Evolutionary conservation across 2,888 invertebrate species (phyloP).

Genomic region (Spisula subtruncata): DNA sequence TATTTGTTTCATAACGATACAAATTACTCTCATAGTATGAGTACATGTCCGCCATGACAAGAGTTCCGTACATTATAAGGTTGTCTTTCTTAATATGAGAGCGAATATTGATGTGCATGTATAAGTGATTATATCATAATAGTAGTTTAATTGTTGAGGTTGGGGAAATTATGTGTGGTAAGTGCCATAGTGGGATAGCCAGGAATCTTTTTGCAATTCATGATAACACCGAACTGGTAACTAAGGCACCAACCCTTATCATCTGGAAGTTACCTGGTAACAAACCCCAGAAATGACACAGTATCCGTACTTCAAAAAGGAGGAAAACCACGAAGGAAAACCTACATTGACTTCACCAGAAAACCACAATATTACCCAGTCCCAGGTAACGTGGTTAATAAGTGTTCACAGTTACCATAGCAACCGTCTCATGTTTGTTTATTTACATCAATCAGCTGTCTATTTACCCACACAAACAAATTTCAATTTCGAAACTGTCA

Average conservation of each 20-base stretch:
- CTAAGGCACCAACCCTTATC: background rate
- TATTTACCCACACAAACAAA: slow-evolving; percentile 12
- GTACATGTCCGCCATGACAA: too few relatives aligned
- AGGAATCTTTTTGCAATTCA: background rate
- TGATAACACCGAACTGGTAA: background rate
- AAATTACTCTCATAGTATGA: too few relatives aligned
- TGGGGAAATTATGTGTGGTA: too few relatives aligned
- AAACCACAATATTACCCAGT: slow-evolving; percentile 29
- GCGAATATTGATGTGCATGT: too few relatives aligned
- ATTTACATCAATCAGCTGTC: slow-evolving; percentile 56
- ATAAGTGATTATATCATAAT: too few relatives aligned
- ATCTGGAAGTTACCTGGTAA: background rate
- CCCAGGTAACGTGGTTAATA: too few relatives aligned
- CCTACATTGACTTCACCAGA: background rate
- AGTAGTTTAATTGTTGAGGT: too few relatives aligned
- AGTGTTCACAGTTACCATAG: slow-evolving; percentile 60
- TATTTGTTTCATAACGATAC: too few relatives aligned
- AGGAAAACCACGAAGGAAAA: background rate
- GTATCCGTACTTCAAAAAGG: background rate
- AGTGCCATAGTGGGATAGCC: background rate
- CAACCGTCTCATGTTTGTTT: slow-evolving; percentile 67
- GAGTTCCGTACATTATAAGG: too few relatives aligned
- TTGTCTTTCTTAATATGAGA: too few relatives aligned
- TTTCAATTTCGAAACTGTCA: slow-evolving; percentile 28
- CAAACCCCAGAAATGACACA: background rate